phyloP scores from a whole-genome alignment of 2,113 vertebrate species.

The Carlito syrichta region DNA sequence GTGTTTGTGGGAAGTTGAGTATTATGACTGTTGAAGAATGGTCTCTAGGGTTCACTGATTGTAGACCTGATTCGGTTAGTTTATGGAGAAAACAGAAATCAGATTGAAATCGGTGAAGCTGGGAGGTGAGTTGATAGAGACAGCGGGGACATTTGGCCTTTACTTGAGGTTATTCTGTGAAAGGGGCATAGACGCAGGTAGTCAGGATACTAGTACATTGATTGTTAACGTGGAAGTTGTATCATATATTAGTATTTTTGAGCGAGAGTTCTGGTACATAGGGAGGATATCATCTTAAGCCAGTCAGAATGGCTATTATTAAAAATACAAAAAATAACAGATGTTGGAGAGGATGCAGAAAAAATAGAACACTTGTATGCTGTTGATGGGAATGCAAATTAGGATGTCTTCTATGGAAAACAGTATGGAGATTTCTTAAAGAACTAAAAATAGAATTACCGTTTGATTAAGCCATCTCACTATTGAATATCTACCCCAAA shows the following conservation, averaged over 20 bases:
- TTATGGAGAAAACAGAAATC: not conserved
- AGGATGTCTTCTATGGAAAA: not conserved
- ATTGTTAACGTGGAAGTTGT: not conserved
- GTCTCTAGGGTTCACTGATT: too few relatives aligned
- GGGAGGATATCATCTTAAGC: not conserved
- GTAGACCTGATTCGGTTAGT: not conserved
- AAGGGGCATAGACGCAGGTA: not conserved
- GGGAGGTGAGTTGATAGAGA: not conserved
- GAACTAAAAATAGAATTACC: not conserved
- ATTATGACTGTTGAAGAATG: not conserved
- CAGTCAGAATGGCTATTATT: not conserved
- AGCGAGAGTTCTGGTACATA: not conserved
- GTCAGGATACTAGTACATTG: not conserved
- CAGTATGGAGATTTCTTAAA: not conserved
- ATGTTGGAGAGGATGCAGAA: not conserved
- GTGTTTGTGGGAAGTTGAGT: too few relatives aligned
- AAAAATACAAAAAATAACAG: not conserved
- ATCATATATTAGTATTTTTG: not conserved
- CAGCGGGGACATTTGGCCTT: not conserved
- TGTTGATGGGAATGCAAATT: not conserved
- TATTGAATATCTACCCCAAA: not conserved
- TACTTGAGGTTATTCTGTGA: not conserved
- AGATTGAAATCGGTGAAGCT: not conserved
- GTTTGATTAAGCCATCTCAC: not conserved
- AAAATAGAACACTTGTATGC: not conserved